Base-by-base conservation (phyloP, 2,888 invertebrate species). In the Microplitis manilae region DNA sequence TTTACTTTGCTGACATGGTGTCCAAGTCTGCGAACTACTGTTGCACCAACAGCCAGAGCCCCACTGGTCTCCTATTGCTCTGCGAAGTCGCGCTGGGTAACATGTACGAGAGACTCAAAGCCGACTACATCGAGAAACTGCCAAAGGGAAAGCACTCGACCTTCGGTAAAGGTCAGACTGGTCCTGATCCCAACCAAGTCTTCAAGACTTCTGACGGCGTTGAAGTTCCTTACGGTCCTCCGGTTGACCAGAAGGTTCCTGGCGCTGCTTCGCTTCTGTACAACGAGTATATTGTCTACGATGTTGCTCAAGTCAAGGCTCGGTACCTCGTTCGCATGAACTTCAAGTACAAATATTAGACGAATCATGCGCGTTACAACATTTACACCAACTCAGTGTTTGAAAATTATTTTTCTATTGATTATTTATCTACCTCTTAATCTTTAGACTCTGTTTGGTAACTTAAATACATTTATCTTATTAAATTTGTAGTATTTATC, bases 11-110 rank as follows among this genome's bases (percentile, higher is more conserved):
- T 8, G 99, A 99, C 90, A 98, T 98, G 98, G 98, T 98, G 1
- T 96, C 97, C 6, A 99, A 99, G 90, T 98, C 98, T 0, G 98
- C 98, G 7, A 98, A 98, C 91, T 99, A 98, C 90, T 99, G 98
- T 91, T 94, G 93, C 87, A 95, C 98, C 1, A 93, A 91, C 82
- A 91, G 91, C 9, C 85, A 88, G 30, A 94, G 93, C 87, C 93
- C 95, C 0, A 93, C 93, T n/a, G 99, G 98, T 40, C 90, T 98
- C 62, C 87, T 99, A 91, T 87, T 99, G 85, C 92, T 99, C 0
- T 98, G 98, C 87, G 99, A 99, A 88, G 98, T 97, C 4, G 98
- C 99, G 0, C 92, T 99, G 2, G 99, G 99, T 65, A 94, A 96
- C 79, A 97, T 95, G 96, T 93, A 95, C 88, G 96, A 97, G 88